Evolutionary conservation across 2,113 vertebrate species (phyloP).

Genomic region (Eira barbara): DNA sequence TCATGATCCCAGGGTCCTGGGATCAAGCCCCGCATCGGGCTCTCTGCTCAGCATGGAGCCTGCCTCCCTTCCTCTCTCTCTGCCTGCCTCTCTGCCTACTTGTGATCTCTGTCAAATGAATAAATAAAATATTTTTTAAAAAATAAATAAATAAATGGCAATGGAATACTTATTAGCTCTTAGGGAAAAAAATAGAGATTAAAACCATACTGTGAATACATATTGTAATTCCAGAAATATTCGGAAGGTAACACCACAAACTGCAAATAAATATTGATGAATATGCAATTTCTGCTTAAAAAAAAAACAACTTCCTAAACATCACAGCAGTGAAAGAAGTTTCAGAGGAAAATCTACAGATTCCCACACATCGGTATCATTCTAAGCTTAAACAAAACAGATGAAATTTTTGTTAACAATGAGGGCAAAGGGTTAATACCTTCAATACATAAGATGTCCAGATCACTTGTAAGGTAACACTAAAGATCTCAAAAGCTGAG

Average conservation of each 20-base stretch:
- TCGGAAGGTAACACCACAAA: background rate
- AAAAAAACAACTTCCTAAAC: background rate
- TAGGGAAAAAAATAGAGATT: background rate
- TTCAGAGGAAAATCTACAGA: constrained; percentile 14
- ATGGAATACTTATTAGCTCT: background rate
- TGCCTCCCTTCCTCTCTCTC: too few relatives aligned
- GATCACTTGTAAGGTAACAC: background rate
- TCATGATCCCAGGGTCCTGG: too few relatives aligned
- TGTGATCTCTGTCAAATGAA: too few relatives aligned
- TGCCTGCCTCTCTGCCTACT: too few relatives aligned
- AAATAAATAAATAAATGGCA: background rate
- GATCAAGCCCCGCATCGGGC: fast-evolving
- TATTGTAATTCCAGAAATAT: background rate
- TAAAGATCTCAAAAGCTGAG: background rate
- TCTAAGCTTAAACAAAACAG: background rate
- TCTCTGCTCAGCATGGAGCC: too few relatives aligned
- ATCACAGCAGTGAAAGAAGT: background rate
- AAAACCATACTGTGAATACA: background rate
- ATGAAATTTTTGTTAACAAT: background rate
- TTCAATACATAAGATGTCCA: background rate
- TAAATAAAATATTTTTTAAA: too few relatives aligned
- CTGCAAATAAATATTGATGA: background rate
- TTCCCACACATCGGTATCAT: background rate
- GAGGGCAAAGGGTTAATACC: background rate
- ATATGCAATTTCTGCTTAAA: background rate